These are phyloP conservation scores for Lochmaea crataegi DNA, from an alignment of 2,888 invertebrate genomes.

Conservation along the genomic window DNA sequence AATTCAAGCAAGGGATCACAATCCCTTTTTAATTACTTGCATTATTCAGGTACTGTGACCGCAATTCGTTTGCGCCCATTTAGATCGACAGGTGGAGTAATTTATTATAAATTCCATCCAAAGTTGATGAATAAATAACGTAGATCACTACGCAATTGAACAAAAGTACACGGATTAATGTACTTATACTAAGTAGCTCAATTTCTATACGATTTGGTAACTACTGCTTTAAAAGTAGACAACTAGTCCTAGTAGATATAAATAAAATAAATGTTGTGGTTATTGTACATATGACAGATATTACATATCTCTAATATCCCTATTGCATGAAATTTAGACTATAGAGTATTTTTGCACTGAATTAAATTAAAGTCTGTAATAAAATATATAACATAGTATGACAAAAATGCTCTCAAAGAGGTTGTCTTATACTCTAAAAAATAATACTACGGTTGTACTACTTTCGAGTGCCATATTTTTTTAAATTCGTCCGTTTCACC, in stretches of 20 bases:
- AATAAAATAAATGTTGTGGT: constrained; percentile 31
- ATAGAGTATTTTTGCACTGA: constrained; percentile 46
- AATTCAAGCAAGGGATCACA: too few relatives aligned
- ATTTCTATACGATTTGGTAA: neutral
- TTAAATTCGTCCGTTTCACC: neutral
- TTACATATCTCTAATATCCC: constrained; percentile 42
- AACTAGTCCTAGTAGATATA: constrained; percentile 11
- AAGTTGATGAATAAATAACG: too few relatives aligned
- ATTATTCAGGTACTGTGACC: too few relatives aligned
- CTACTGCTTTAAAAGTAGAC: neutral
- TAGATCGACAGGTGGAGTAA: too few relatives aligned
- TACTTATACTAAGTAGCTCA: neutral
- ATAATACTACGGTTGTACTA: constrained; percentile 1
- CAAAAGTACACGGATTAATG: too few relatives aligned
- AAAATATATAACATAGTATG: constrained; percentile 19
- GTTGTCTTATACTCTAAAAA: constrained; percentile 15
- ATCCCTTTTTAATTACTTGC: too few relatives aligned
- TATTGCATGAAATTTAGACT: constrained; percentile 41
- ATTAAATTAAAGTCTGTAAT: constrained; percentile 24
- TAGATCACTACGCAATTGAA: too few relatives aligned
- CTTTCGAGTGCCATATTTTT: constrained; percentile 15
- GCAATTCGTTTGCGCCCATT: too few relatives aligned
- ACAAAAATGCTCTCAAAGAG: constrained; percentile 15
- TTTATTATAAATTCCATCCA: too few relatives aligned
- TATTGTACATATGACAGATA: constrained; percentile 43